These are phyloP conservation scores for Salminus brasiliensis DNA, from an alignment of 2,113 vertebrate genomes.

Conservation along the genomic window DNA sequence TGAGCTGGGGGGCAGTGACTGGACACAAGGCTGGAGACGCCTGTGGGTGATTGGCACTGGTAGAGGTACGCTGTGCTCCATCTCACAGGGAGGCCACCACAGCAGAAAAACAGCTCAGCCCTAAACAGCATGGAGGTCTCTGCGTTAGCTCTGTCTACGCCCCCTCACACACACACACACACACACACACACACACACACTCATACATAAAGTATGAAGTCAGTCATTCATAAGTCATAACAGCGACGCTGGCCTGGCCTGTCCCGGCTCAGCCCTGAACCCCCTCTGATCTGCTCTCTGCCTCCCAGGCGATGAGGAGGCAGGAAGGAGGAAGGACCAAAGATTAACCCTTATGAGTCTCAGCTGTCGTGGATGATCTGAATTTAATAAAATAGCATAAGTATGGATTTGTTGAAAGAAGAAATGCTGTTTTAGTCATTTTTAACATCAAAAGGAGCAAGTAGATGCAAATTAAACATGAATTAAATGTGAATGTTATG, in stretches of 20 bases:
- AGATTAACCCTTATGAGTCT: neutral
- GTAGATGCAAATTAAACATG: no score
- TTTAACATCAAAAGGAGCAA: no score
- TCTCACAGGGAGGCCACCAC: conserved; percentile 68
- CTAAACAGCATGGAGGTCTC: conserved; percentile 79
- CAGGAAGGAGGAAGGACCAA: conserved; percentile 8
- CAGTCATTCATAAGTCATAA: conserved; percentile 66
- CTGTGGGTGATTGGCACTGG: conserved; percentile 4
- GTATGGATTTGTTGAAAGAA: no score
- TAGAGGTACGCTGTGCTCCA: conserved; percentile 5
- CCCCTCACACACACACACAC: conserved; percentile 21
- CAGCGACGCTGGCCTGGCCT: conserved; percentile 29
- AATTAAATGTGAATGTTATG: no score
- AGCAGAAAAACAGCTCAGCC: conserved; percentile 70
- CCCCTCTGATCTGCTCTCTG: neutral
- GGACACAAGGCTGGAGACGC: neutral
- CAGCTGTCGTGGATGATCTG: no score
- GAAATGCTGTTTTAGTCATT: no score
- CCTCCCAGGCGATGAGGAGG: conserved; percentile 3
- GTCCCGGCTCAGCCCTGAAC: neutral
- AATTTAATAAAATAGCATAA: no score
- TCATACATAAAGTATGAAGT: conserved; percentile 68
- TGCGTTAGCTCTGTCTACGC: conserved; percentile 79
- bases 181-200: conserved; percentile 62
- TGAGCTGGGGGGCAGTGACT: neutral